Conservation (phyloP, 2,113 vertebrate genomes). For the Amazona vittata region DNA sequence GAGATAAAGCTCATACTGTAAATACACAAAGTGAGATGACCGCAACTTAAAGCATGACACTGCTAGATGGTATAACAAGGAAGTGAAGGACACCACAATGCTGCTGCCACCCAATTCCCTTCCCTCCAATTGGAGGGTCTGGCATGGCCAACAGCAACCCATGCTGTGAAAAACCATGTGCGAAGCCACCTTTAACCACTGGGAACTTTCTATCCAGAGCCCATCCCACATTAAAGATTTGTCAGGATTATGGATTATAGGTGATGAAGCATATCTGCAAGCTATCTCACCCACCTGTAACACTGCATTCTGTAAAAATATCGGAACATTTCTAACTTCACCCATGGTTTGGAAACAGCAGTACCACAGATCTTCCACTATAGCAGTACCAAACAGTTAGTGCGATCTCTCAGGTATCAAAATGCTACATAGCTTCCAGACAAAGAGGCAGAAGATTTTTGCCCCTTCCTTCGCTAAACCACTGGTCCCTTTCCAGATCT, state of each 20-base stretch:
- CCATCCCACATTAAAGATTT: background rate
- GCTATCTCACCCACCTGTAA: background rate
- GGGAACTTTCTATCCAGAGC: fast-evolving
- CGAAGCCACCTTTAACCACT: too few species aligned
- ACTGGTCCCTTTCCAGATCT: background rate
- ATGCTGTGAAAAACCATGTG: fast-evolving
- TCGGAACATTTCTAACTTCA: background rate
- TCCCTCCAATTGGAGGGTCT: too few species aligned
- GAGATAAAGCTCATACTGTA: background rate
- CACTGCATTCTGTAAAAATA: background rate
- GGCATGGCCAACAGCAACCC: background rate
- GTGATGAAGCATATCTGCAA: background rate
- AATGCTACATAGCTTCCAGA: background rate
- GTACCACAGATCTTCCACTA: fast-evolving
- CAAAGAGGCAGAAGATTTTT: background rate
- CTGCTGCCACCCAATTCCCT: background rate
- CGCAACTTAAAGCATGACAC: background rate
- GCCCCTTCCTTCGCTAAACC: background rate
- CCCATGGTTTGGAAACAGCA: background rate
- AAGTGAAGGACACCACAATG: fast-evolving
- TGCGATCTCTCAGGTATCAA: background rate
- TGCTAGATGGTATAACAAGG: fast-evolving
- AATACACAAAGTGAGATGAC: too few species aligned
- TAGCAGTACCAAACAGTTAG: background rate
- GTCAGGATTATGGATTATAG: background rate